These are phyloP conservation scores for Sorex araneus DNA, from an alignment of 2,113 vertebrate species.

Conservation along the genomic window DNA sequence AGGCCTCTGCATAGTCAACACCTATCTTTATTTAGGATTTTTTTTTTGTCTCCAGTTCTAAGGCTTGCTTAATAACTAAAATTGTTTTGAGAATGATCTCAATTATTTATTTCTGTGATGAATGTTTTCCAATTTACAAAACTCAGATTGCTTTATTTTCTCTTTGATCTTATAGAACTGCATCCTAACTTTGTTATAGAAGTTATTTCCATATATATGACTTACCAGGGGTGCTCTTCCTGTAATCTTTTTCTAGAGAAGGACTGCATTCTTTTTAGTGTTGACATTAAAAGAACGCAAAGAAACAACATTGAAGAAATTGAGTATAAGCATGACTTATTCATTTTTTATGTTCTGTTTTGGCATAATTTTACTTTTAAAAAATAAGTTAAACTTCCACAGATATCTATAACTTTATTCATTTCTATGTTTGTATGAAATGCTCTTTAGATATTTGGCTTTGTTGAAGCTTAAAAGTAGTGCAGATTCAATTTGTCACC, in stretches of 20 bases:
- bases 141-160: not conserved
- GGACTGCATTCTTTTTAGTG: not conserved
- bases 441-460: not conserved
- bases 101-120: not conserved
- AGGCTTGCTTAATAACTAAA: not conserved
- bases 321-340: not conserved
- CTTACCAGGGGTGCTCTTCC: fast-evolving
- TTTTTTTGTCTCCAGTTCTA: not conserved
- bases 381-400: not conserved
- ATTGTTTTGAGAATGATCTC: not conserved
- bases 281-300: not conserved
- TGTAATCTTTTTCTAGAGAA: not conserved
- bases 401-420: not conserved
- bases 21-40: not conserved
- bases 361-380: not conserved
- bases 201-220: not conserved
- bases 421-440: not conserved
- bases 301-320: not conserved
- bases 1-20: not conserved
- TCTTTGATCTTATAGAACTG: not conserved
- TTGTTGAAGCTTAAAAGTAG: not conserved
- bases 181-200: not conserved
- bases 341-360: not conserved
- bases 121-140: constrained; percentile 1
- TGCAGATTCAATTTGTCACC: not conserved